phyloP scores from a whole-genome alignment of 64 coral and sea anemone species.

The Orbicella faveolata region DNA sequence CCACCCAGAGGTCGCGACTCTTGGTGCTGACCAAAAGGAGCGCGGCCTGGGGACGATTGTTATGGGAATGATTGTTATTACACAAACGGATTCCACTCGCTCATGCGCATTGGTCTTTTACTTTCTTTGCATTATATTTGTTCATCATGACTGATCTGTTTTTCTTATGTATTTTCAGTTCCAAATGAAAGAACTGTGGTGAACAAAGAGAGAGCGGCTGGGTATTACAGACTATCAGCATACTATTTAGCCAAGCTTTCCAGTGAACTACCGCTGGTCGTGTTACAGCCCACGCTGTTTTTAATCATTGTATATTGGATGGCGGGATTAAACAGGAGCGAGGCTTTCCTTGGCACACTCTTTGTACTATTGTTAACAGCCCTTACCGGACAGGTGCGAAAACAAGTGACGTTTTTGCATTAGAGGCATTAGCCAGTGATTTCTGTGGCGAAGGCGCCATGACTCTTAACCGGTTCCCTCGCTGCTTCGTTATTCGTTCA shows the following conservation, averaged over 20 bases:
- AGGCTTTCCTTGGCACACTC: conserved; percentile 70
- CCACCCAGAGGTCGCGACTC: no score
- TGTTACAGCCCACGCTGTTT: conserved; percentile 74
- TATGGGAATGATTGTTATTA: no score
- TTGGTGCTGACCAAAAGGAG: no score
- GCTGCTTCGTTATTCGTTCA: no score
- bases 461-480: no score
- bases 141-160: no score
- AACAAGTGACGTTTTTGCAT: not conserved
- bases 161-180: conserved; percentile 45
- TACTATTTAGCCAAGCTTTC: conserved; percentile 87
- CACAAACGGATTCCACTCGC: no score
- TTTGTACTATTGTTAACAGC: conserved; percentile 46
- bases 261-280: conserved; percentile 86
- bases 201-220: conserved; percentile 83
- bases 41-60: no score
- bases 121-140: no score
- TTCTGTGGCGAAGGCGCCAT: no score
- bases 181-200: conserved; percentile 82
- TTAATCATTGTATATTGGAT: conserved; percentile 80
- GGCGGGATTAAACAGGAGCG: conserved; percentile 74
- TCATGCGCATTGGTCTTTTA: no score
- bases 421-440: no score
- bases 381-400: conserved; percentile 75
- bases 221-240: conserved; percentile 90